Evolutionary conservation across 2,113 vertebrate genomes (phyloP).

Genomic region (Alexandromys fortis): DNA sequence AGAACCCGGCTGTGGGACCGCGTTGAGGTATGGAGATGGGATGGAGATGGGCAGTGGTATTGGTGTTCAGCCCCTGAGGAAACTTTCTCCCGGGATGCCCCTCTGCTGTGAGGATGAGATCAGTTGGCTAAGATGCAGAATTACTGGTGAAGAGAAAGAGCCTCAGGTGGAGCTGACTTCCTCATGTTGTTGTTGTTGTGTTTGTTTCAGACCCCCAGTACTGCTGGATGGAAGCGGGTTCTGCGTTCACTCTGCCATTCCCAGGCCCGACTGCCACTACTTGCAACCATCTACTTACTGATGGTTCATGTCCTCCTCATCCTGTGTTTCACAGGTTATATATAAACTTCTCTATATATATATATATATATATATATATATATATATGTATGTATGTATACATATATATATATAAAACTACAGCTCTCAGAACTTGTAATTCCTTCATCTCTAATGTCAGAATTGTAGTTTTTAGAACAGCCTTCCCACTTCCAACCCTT

Average conservation of each 20-base stretch:
- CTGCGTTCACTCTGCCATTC: slow-evolving; percentile 89
- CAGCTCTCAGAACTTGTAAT: slow-evolving; percentile 27
- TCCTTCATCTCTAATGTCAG: background rate
- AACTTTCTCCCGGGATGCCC: background rate
- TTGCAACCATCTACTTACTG: slow-evolving; percentile 90
- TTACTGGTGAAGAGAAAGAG: background rate
- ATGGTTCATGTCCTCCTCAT: slow-evolving; percentile 92
- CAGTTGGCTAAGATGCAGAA: background rate
- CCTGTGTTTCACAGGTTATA: slow-evolving; percentile 92
- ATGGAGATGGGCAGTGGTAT: no score
- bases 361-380: no score
- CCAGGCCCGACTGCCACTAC: slow-evolving; percentile 90
- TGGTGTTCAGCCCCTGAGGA: background rate
- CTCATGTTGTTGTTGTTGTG: background rate
- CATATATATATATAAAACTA: no score
- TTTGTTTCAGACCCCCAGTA: slow-evolving; percentile 86
- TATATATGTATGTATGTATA: no score
- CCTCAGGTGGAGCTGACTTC: background rate
- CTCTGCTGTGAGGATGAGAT: background rate
- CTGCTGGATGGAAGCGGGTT: slow-evolving; percentile 85
- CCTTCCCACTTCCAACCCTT: slow-evolving; percentile 25
- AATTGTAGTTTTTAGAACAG: background rate
- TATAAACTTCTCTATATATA: slow-evolving; percentile 86
- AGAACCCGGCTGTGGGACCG: rapidly evolving
- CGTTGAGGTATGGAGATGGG: no score